A percentile compares a stretch with the other conserved stretches of the same genome.
Evolutionary conservation across 1,140 invertebrate genomes (phyloP).

Genomic region (Cotesia vestalis): DNA sequence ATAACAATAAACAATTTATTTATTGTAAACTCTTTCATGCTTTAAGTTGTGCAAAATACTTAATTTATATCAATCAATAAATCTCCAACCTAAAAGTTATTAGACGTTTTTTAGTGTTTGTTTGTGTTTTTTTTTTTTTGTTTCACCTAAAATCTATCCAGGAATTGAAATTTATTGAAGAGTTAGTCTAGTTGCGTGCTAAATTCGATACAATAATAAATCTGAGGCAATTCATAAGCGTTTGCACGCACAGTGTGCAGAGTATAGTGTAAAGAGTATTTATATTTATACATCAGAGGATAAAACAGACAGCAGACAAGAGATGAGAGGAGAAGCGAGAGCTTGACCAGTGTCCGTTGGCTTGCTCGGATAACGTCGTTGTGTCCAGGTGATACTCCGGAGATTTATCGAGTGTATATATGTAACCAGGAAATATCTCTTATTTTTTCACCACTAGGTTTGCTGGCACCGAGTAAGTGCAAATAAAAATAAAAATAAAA

Average conservation of each 20-base stretch:
- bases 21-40: too few species aligned
- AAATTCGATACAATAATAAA: not conserved
- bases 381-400: not conserved
- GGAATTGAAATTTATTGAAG: not conserved
- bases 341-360: not conserved
- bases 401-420: conserved; percentile 16
- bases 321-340: not conserved
- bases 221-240: not conserved
- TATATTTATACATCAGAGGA: too few species aligned
- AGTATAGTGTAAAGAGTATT: too few species aligned
- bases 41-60: too few species aligned
- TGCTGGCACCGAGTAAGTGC: not conserved
- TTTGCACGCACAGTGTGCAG: not conserved
- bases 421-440: conserved; percentile 2
- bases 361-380: not conserved
- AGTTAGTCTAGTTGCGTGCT: not conserved
- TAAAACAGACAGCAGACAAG: too few species aligned
- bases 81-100: too few species aligned
- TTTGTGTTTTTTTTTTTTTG: too few species aligned
- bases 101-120: too few species aligned
- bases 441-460: not conserved
- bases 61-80: too few species aligned
- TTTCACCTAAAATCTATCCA: not conserved
- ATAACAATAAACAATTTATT: too few species aligned
- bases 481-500: not conserved